Evolutionary conservation across 1,140 invertebrate genomes (phyloP), one percentile per base, ranked within the genome.

Genomic region (Orussus abietinus): DNA sequence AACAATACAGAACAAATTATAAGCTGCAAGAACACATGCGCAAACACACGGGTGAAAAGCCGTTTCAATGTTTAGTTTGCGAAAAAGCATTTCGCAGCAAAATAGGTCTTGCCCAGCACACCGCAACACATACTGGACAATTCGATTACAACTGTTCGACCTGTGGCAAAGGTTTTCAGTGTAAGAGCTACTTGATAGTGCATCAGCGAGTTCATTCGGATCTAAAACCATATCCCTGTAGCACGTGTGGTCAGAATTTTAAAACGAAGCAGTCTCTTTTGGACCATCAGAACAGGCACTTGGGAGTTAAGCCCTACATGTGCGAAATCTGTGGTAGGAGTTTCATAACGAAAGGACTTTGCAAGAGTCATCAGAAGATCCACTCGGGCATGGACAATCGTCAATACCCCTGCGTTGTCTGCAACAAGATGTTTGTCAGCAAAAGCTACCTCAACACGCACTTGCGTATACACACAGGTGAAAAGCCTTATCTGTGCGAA

Each of bases 391-490:
- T 78, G 34, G 75, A 77, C 39, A 77, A 77, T 49, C 77, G 82
- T 33, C 82, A 83, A 22, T 84, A 81, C 57, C 76, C 80, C 3
- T 86, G 84, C 51, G 66, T 74, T 2, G 76, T 83, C 19, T 85
- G 83, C 55, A 80, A 80, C 22, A 78, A 82, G 46, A 75, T 80
- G 61, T 84, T 85, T 47, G 84, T 85, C 2, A 85, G 84, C 60
- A 86, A 83, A 37, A 84, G 83, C 50, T 90, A 90, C 62, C 75
- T 92, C 2, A 82, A 85, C 33, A 83, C 86, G 9, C 92, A 96
- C 59, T 69, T 92, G 30, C 77, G 92, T 7, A 92, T 92, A 41
- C 92, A 96, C 55, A 92, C 90, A 0, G 87, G 90, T 1, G 85
- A 89, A 59, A 83, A 86, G 47, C 86, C 86, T 0, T 89, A 80